Evolutionary conservation across 2,888 invertebrate genomes (phyloP).

Genomic region (Subacronicta megacephala): DNA sequence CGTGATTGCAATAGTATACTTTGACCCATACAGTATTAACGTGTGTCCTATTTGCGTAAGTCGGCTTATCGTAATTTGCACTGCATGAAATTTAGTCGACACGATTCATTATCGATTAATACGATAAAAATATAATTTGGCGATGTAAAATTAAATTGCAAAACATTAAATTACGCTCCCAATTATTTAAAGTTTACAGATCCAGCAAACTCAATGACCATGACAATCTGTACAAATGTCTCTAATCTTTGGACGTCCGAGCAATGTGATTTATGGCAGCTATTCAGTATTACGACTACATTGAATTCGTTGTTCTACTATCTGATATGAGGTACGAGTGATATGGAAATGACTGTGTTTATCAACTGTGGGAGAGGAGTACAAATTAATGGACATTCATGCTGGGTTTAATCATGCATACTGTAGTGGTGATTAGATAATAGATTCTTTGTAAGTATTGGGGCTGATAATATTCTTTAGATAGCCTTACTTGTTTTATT

Average conservation of each 20-base stretch:
- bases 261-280: constrained; percentile 41
- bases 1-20: constrained; percentile 10
- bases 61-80: constrained; percentile 23
- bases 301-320: constrained; percentile 42
- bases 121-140: constrained; percentile 25
- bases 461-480: constrained; percentile 23
- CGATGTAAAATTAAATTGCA: constrained; percentile 16
- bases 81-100: constrained; percentile 25
- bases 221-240: constrained; percentile 21
- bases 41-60: constrained; percentile 35
- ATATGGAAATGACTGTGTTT: constrained; percentile 53
- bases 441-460: constrained; percentile 43
- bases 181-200: constrained; percentile 14
- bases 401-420: constrained; percentile 41
- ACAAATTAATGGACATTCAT: constrained; percentile 45
- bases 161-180: constrained; percentile 15
- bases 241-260: constrained; percentile 35
- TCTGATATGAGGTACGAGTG: constrained; percentile 40
- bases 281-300: constrained; percentile 35
- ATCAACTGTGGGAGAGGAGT: constrained; percentile 58
- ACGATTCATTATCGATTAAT: constrained; percentile 41
- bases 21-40: constrained; percentile 12
- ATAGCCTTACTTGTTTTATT: constrained; percentile 19
- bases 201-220: constrained; percentile 10
- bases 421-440: constrained; percentile 50